These are phyloP conservation scores for Tyrannus savana DNA, from an alignment of 2,113 vertebrate species.

Conservation along the genomic window DNA sequence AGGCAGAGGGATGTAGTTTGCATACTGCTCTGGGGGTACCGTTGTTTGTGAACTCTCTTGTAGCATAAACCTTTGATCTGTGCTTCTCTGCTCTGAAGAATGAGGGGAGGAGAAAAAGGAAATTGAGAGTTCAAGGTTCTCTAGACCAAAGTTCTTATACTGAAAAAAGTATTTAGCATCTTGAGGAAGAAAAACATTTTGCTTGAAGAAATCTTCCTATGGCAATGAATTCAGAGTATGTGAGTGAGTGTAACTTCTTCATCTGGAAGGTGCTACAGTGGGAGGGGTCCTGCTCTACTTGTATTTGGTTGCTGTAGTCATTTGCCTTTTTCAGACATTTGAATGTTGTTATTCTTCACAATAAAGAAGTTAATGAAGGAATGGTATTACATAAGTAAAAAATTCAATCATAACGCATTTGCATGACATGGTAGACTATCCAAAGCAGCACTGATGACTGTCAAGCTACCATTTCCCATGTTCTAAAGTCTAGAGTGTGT, in stretches of 20 bases:
- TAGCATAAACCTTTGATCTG: background rate
- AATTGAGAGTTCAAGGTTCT: background rate
- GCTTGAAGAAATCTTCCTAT: background rate
- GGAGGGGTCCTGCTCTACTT: background rate
- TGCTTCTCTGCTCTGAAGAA: background rate
- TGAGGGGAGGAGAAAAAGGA: background rate
- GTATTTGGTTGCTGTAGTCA: background rate
- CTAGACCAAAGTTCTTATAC: background rate
- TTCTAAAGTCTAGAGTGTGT: background rate
- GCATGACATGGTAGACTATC: background rate
- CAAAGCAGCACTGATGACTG: constrained; percentile 10
- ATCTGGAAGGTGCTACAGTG: background rate
- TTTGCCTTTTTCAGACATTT: background rate
- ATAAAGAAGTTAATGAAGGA: background rate
- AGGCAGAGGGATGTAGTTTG: background rate
- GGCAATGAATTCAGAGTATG: background rate
- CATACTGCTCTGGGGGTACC: background rate
- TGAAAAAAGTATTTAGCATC: background rate
- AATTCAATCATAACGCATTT: background rate
- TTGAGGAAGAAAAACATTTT: background rate
- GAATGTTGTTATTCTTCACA: background rate
- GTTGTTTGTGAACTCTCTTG: background rate
- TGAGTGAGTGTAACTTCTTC: background rate
- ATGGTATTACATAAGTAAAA: background rate
- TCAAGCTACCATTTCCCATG: background rate